These are phyloP conservation scores for Lycaon pictus DNA, from an alignment of 2,113 vertebrate species.

Conservation along the genomic window DNA sequence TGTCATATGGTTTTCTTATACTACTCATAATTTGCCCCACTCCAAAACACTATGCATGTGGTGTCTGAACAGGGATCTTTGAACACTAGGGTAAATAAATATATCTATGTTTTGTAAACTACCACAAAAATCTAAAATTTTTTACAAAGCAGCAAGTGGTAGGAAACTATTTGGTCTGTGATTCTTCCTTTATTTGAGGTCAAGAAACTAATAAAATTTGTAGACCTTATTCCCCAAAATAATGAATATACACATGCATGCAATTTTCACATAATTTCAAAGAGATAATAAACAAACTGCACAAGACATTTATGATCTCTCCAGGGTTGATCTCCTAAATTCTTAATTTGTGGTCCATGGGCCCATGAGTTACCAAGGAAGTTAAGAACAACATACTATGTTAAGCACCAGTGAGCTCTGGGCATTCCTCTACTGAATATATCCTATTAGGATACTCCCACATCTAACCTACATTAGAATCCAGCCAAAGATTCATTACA, in stretches of 20 bases:
- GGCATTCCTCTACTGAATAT: background rate
- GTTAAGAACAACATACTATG: background rate
- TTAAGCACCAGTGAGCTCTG: background rate
- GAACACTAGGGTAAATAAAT: background rate
- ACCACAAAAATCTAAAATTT: constrained; percentile 35
- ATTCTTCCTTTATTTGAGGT: background rate
- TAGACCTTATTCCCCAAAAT: background rate
- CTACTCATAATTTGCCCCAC: background rate
- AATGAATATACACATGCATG: background rate
- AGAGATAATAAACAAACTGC: background rate
- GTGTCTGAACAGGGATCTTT: background rate
- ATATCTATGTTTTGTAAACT: background rate
- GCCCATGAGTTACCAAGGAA: background rate
- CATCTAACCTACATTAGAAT: background rate
- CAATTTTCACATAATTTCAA: background rate
- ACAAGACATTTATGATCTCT: background rate
- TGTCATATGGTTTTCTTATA: background rate
- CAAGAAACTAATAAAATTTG: background rate
- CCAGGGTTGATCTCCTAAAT: background rate
- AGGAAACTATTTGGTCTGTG: background rate
- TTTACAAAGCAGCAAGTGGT: background rate
- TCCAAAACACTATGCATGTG: background rate
- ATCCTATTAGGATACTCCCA: background rate
- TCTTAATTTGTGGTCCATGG: background rate
- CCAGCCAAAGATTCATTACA: background rate